These are phyloP conservation scores for Cephus nigrinus DNA, from an alignment of 2,888 invertebrate genomes.

Conservation along the genomic window DNA sequence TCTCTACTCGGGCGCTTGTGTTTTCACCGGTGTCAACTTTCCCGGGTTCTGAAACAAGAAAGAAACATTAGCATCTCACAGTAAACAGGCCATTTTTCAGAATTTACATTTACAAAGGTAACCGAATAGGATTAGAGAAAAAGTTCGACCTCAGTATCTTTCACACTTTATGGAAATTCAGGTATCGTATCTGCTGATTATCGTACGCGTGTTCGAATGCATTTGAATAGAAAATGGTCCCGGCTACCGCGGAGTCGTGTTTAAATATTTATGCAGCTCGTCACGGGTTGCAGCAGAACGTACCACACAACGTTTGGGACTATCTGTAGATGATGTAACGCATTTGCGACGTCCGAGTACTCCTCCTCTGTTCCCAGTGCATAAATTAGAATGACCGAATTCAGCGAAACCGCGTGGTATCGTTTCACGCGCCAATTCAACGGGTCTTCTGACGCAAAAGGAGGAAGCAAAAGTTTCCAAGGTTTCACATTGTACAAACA, in stretches of 20 bases:
- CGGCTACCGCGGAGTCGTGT: neutral
- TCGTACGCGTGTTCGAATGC: neutral
- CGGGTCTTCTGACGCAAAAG: neutral
- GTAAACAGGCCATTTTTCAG: neutral
- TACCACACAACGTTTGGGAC: neutral
- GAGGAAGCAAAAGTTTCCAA: neutral
- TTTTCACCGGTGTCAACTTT: constrained; percentile 67
- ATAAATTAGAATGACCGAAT: neutral
- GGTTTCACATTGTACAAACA: neutral
- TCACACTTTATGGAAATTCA: neutral
- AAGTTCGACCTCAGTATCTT: neutral
- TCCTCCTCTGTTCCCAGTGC: neutral
- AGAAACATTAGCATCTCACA: constrained; percentile 10
- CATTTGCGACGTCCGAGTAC: neutral
- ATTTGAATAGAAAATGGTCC: neutral
- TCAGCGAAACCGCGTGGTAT: neutral
- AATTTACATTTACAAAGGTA: neutral
- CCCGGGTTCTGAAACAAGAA: constrained; percentile 67
- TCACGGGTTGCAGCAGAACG: neutral
- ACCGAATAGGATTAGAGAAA: neutral
- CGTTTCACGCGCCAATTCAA: neutral
- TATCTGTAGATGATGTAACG: neutral
- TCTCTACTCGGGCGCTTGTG: constrained; percentile 68
- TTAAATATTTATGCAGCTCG: neutral
- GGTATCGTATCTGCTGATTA: neutral